These are phyloP conservation scores for Halcyon chelicuti DNA, from an alignment of 2,797 vertebrate genomes.

Conservation along the genomic window DNA sequence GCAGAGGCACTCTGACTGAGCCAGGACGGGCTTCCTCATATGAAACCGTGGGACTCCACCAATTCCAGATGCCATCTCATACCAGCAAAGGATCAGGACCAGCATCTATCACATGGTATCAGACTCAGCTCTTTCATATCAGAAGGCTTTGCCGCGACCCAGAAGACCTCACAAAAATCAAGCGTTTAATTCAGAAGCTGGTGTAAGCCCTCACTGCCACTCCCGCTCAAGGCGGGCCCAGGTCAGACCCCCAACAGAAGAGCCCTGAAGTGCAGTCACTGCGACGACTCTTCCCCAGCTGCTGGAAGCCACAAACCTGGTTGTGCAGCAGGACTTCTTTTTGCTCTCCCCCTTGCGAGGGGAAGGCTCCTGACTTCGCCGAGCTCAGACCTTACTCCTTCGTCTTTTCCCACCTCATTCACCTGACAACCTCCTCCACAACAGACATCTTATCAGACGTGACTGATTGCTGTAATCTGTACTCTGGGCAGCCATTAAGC, in stretches of 20 bases:
- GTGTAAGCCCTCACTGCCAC: not conserved
- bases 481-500: conserved; percentile 99
- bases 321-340: not conserved
- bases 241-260: not conserved
- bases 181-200: accelerated
- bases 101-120: not conserved
- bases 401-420: conserved; percentile 81
- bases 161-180: not conserved
- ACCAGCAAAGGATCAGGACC: not conserved
- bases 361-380: not conserved
- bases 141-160: not conserved
- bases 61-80: not conserved
- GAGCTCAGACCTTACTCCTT: conserved; percentile 74
- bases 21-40: not conserved
- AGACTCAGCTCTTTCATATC: not conserved
- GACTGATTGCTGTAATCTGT: conserved; percentile 99
- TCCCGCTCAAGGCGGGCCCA: not conserved
- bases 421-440: conserved; percentile 86
- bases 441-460: conserved; percentile 97
- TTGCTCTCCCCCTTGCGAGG: not conserved
- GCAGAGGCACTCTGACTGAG: not conserved
- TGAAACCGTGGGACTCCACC: accelerated
- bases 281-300: not conserved
- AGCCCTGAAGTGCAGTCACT: not conserved
- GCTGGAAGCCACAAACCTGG: not conserved